A percentile compares a stretch with the other conserved stretches of the same genome.
These are phyloP conservation scores for Drosophila setifemur DNA, from an alignment of 1,140 invertebrate genomes.

Conservation along the genomic window DNA sequence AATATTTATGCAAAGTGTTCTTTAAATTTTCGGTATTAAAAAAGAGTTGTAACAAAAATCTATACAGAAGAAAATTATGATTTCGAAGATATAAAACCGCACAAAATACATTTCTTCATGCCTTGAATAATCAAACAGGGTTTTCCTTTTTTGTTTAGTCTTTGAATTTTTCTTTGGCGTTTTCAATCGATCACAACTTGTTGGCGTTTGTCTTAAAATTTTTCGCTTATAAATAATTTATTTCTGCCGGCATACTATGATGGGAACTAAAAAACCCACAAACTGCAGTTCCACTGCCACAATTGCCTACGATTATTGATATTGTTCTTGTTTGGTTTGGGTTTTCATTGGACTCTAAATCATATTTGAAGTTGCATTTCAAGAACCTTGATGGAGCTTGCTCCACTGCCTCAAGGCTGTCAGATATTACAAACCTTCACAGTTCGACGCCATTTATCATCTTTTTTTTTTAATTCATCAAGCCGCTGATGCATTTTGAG, in stretches of 20 bases:
- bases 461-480: slow-evolving; percentile 12
- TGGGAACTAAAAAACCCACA: slow-evolving; percentile 25
- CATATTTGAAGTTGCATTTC: slow-evolving; percentile 16
- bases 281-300: slow-evolving; percentile 13
- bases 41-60: no score
- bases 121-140: neutral
- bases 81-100: no score
- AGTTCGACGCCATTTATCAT: slow-evolving; percentile 17
- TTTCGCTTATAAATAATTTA: slow-evolving; percentile 49
- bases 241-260: slow-evolving; percentile 19
- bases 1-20: no score
- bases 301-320: slow-evolving; percentile 9
- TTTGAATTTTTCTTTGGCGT: slow-evolving; percentile 1
- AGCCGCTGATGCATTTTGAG: slow-evolving; percentile 18
- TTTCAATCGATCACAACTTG: slow-evolving; percentile 42
- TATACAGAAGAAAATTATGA: no score
- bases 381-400: slow-evolving; percentile 38
- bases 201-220: slow-evolving; percentile 20
- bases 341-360: neutral
- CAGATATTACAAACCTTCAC: slow-evolving; percentile 4
- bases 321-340: neutral
- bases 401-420: slow-evolving; percentile 24
- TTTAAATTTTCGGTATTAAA: no score
- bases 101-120: no score
- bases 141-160: neutral